Conservation (phyloP, 2,888 invertebrate genomes). For the Troilus luridus region DNA sequence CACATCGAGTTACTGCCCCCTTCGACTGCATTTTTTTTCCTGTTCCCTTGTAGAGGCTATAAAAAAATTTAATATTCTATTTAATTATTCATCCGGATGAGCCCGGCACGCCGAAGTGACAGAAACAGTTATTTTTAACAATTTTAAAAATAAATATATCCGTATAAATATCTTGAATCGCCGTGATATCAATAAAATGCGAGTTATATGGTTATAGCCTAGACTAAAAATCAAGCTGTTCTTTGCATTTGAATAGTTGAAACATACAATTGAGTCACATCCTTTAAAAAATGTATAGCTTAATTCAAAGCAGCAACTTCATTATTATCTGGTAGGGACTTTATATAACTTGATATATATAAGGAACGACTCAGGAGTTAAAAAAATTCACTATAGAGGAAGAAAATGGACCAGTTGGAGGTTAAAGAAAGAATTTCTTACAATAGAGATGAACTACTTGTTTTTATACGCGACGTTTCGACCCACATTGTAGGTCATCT, state of each 20-base stretch:
- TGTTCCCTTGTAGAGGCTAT: not conserved
- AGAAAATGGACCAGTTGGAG: no score
- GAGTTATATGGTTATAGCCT: not conserved
- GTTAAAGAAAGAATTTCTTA: no score
- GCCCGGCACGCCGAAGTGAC: not conserved
- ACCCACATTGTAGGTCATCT: no score
- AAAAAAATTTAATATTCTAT: slow-evolving; percentile 41
- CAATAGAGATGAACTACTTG: no score
- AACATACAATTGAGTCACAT: not conserved
- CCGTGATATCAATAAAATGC: not conserved
- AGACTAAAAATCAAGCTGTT: not conserved
- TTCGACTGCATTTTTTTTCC: not conserved
- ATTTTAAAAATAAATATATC: not conserved
- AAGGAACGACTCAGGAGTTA: no score
- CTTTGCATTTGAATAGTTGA: not conserved
- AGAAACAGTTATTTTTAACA: slow-evolving; percentile 20
- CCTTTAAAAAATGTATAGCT: not conserved
- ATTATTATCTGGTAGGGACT: no score
- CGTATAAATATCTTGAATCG: not conserved
- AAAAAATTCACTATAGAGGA: no score
- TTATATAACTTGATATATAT: no score
- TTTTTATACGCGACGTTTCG: no score
- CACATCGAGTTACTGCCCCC: slow-evolving; percentile 17
- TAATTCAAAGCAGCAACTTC: no score
- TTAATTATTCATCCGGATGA: slow-evolving; percentile 5